phyloP scores from a whole-genome alignment of 2,797 vertebrate species.

The Amniataba percoides region DNA sequence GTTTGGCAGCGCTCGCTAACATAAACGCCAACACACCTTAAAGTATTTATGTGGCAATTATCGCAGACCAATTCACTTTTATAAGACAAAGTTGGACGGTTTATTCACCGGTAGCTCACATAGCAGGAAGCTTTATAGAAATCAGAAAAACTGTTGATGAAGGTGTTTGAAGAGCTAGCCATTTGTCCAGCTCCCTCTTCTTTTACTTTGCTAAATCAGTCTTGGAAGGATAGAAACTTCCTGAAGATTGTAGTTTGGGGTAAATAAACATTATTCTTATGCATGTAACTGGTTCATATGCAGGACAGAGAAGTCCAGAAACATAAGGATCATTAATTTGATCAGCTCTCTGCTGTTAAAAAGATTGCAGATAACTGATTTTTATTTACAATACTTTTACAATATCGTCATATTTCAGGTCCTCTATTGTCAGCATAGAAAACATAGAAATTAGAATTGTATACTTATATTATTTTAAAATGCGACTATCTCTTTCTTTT shows the following conservation, averaged over 20 bases:
- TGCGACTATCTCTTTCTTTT: slow-evolving; percentile 1
- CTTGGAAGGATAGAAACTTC: no score
- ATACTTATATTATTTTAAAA: neutral
- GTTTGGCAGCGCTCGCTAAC: slow-evolving; percentile 24
- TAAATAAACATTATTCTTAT: no score
- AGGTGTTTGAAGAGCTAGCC: slow-evolving; percentile 11
- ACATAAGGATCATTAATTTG: neutral
- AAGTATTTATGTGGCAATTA: slow-evolving; percentile 69
- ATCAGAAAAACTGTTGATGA: slow-evolving; percentile 39
- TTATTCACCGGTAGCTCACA: slow-evolving; percentile 41
- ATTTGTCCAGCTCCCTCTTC: neutral
- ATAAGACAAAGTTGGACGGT: slow-evolving; percentile 38
- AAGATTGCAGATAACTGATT: neutral
- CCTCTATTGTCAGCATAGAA: neutral
- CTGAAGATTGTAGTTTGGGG: no score
- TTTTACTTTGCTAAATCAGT: no score
- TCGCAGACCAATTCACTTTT: slow-evolving; percentile 51
- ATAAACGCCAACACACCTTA: slow-evolving; percentile 43
- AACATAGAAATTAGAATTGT: neutral
- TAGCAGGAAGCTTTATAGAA: slow-evolving; percentile 48
- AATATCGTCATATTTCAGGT: neutral
- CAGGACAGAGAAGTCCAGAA: neutral
- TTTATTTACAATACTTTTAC: neutral
- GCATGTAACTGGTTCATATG: neutral
- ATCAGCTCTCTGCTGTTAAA: neutral